Base-by-base conservation (phyloP, 1,140 invertebrate species). In the Vollenhovia emeryi region DNA sequence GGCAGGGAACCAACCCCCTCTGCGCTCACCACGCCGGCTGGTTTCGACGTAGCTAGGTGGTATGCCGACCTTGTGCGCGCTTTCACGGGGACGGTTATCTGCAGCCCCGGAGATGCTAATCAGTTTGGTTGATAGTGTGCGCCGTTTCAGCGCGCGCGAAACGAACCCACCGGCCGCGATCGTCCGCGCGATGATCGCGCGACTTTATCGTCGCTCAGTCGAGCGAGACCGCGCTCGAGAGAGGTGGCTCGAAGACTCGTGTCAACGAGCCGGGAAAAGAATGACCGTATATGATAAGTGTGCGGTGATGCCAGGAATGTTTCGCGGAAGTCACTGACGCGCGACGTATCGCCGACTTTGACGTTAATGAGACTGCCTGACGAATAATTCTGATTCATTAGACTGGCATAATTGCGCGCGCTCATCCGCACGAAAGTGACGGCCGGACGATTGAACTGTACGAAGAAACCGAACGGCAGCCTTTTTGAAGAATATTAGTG, bases 51-150 rank as follows among this genome's bases (percentile, higher is more conserved):
- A 57, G 71, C 27, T 88, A 88, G 86, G 84, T 89, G 86, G 84
- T 89, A 89, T 79, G 84, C 59, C 88, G 88, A 89, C 88, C 88
- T 89, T 89, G 88, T 73, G 87, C 87, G 36, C 84, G 68, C 55
- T 89, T 89, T 89, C 78, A 83, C 78, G 62, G 83, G 68, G 75
- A 27, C 76, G 80, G 36, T 84, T 89, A 74, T 73, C 66, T 85
- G 75, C 40, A 40, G n/a, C 9, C 33, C 62, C 69, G 84, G 52
- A 78, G 76, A 86, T 88, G 87, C 87, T 89, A 88, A 88, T 88
- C 84, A 88, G 76, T 68, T 36, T 86, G 87, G 69, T 62, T 66
- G 83, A 89, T 89, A 88, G 57, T n/a, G 80, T 52, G 69, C 62
- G 18, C 24, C 36, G 30, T 9, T 52, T 24, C 11, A 55, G 79